Percentiles rank a stretch among this genome's conserved stretches.
Conservation (phyloP, 1,140 invertebrate genomes). For the Plodia interpunctella region DNA sequence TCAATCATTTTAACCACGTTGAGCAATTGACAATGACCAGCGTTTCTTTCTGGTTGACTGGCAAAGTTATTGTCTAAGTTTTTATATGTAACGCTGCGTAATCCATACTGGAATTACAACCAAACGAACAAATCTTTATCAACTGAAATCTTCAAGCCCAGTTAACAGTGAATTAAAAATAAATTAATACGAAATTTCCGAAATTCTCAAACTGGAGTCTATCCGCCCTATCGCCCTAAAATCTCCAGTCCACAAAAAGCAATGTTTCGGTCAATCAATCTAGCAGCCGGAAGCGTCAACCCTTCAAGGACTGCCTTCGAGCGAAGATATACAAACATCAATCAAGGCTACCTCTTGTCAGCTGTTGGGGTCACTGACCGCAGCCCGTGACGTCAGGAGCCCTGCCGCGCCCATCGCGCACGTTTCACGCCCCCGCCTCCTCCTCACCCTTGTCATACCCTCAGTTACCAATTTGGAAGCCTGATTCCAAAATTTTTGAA, state of each 20-base stretch:
- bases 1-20: too few species aligned
- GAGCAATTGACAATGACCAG: too few species aligned
- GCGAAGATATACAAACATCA: conserved; percentile 17
- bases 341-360: conserved; percentile 24
- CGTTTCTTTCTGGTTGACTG: too few species aligned
- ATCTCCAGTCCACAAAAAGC: conserved; percentile 3
- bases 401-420: conserved; percentile 33
- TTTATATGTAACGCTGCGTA: too few species aligned
- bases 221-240: background rate
- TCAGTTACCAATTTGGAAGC: background rate
- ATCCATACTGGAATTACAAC: too few species aligned
- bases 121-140: too few species aligned
- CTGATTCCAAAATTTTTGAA: conserved; percentile 2
- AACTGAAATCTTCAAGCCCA: too few species aligned
- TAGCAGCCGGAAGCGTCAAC: conserved; percentile 7
- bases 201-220: background rate
- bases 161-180: too few species aligned
- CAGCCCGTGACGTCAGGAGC: conserved; percentile 41
- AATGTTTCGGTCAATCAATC: conserved; percentile 15
- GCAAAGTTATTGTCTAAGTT: too few species aligned
- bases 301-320: conserved; percentile 5
- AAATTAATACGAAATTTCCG: too few species aligned
- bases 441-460: conserved; percentile 6
- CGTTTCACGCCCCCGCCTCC: conserved; percentile 11
- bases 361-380: conserved; percentile 38